These are phyloP conservation scores for Eonycteris spelaea DNA, from an alignment of 2,113 vertebrate species.

Conservation along the genomic window DNA sequence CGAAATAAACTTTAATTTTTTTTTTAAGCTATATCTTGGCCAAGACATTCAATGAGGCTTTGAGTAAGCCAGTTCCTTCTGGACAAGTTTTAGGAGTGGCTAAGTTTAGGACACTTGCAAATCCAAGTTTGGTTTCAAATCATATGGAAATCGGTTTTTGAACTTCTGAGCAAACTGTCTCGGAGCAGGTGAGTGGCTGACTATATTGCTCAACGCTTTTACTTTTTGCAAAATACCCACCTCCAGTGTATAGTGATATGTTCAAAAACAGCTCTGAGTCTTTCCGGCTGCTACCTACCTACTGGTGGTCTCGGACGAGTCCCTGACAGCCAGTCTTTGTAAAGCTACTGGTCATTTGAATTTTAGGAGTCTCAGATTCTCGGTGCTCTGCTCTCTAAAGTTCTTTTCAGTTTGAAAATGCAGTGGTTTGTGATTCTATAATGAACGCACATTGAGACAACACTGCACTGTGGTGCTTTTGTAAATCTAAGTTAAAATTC, in stretches of 20 bases:
- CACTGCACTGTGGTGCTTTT: background rate
- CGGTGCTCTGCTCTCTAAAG: background rate
- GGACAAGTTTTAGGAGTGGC: background rate
- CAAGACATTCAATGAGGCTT: constrained; percentile 55
- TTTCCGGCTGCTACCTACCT: background rate
- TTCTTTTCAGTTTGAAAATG: background rate
- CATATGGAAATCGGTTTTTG: background rate
- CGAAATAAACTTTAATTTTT: constrained; percentile 48
- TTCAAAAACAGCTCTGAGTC: background rate
- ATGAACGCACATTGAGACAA: background rate
- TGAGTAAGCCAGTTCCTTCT: background rate
- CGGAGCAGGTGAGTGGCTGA: background rate
- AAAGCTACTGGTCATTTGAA: background rate
- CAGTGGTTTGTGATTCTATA: background rate
- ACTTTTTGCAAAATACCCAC: background rate
- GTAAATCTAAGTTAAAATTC: background rate
- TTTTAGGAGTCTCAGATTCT: background rate
- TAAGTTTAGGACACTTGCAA: constrained; percentile 3
- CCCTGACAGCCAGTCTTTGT: background rate
- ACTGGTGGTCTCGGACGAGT: background rate
- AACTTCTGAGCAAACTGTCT: background rate
- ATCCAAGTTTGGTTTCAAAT: background rate
- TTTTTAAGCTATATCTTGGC: constrained; percentile 9
- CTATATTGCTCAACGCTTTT: background rate
- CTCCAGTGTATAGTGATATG: background rate